Base-by-base conservation (phyloP, 1,140 invertebrate genomes). In the Campodea augens region DNA sequence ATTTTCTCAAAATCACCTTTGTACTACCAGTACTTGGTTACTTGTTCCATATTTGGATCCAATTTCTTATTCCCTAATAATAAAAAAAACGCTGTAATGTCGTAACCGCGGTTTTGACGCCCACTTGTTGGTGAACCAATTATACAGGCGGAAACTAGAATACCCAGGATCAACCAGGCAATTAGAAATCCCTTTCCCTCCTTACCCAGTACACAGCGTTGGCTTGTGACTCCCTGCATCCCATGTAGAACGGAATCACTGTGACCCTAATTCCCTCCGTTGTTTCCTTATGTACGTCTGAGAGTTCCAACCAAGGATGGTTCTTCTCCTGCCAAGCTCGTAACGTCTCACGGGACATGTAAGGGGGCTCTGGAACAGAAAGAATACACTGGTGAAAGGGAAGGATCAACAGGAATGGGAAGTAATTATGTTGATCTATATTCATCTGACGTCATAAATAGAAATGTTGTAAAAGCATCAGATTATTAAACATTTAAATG, bases 211-310 rank as follows among this genome's bases (percentile, higher is more conserved):
- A 90, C n/a, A 89, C 84, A 27, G 81, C 77, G 27, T 77, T 81
- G 43, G 81, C 79, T 56, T 90, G 86, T 38, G 80, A 81, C 57
- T 88, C 84, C 51, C 88, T 71, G 54, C 82, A 90, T 22, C 88
- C 88, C 83, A 93, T 91, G 59, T 93, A 97, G 64, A 97, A 97
- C 3, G 92, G 92, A 61, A 95, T 97, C 2, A 96, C 92, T 7
- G 92, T 98, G 4, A 98, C 80, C 18, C 91, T 68, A 50, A 97
- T 79, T 61, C 85, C 83, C 63, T 97, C 89, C 0, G 92, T 97
- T 0, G 89, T 97, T 68, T 97, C 89, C 58, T 89, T 85, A 60
- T 96, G 89, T n/a, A 98, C 91, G 67, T 96, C 89, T 25, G 88
- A 91, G 39, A 97, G 64, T 58, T 96, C 87, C 29, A 97, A 60